Percentiles rank a stretch among this genome's conserved stretches.
phyloP scores from a whole-genome alignment of 2,888 invertebrate species.

The Phengaris alcon region DNA sequence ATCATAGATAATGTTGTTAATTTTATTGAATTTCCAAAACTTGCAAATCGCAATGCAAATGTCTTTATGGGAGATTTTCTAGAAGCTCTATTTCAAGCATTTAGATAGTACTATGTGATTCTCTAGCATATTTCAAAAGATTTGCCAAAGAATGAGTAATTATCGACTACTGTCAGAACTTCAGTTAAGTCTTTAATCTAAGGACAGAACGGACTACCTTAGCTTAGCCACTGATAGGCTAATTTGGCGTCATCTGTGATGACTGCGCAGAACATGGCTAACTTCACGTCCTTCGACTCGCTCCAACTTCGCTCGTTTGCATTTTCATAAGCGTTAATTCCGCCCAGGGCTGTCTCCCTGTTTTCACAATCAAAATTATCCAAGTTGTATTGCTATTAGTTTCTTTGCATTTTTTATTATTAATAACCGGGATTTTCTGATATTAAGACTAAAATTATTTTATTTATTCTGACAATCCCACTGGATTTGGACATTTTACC shows the following conservation, averaged over 20 bases:
- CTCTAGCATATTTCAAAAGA: too few relatives aligned
- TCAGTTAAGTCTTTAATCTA: background rate
- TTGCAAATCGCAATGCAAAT: too few relatives aligned
- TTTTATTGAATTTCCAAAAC: too few relatives aligned
- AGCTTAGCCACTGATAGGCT: slow-evolving; percentile 6
- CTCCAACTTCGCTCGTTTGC: slow-evolving; percentile 25
- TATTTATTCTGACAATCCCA: too few relatives aligned
- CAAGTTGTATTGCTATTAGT: slow-evolving; percentile 19
- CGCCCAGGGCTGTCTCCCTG: background rate
- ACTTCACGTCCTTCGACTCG: slow-evolving; percentile 19
- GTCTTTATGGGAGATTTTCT: too few relatives aligned
- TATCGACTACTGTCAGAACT: too few relatives aligned
- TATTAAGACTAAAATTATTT: background rate
- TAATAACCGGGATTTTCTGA: background rate
- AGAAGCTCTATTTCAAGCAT: too few relatives aligned
- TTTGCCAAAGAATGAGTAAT: too few relatives aligned
- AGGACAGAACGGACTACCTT: background rate
- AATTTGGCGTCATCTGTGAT: slow-evolving; percentile 7
- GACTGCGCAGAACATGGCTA: background rate
- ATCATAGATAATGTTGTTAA: too few relatives aligned
- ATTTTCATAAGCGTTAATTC: slow-evolving; percentile 24
- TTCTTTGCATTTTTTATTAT: slow-evolving; percentile 4
- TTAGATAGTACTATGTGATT: too few relatives aligned
- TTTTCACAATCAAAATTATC: slow-evolving; percentile 19
- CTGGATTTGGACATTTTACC: too few relatives aligned